Percentiles rank a stretch among this genome's conserved stretches.
These are phyloP conservation scores for Acinonyx jubatus DNA, from an alignment of 2,113 vertebrate genomes.

Conservation along the genomic window DNA sequence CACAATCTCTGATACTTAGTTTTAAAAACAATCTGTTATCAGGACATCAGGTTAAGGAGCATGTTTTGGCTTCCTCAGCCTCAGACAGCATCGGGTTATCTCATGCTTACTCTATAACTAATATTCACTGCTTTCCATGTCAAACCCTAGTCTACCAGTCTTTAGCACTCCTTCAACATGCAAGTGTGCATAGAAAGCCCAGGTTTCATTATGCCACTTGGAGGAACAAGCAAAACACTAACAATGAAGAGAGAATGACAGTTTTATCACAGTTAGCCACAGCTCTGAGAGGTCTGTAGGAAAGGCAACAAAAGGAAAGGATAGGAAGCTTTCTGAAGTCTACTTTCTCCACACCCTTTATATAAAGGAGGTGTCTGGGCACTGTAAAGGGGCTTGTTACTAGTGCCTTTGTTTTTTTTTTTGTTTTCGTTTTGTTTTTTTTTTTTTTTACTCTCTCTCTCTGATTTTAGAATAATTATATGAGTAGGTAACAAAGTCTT, in stretches of 20 bases:
- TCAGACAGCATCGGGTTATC: background rate
- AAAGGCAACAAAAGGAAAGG: background rate
- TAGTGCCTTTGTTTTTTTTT: background rate
- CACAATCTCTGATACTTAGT: background rate
- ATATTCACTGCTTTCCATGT: background rate
- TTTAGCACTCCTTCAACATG: background rate
- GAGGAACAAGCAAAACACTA: background rate
- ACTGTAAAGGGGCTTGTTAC: background rate
- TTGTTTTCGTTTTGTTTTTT: too few relatives aligned
- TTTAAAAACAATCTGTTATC: background rate
- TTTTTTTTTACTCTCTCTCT: background rate
- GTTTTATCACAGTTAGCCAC: background rate
- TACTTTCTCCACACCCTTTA: background rate
- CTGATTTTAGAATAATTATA: background rate
- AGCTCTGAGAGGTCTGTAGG: background rate
- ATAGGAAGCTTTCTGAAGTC: background rate
- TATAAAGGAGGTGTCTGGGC: background rate
- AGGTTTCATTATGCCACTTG: background rate
- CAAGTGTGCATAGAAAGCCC: background rate
- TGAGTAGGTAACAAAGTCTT: background rate
- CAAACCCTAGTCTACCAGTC: background rate
- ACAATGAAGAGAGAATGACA: background rate
- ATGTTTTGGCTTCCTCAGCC: background rate
- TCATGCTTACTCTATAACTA: background rate
- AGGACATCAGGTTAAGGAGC: background rate